Evolutionary conservation across 2,888 invertebrate genomes (phyloP).

Genomic region (Argyresthia albistria): DNA sequence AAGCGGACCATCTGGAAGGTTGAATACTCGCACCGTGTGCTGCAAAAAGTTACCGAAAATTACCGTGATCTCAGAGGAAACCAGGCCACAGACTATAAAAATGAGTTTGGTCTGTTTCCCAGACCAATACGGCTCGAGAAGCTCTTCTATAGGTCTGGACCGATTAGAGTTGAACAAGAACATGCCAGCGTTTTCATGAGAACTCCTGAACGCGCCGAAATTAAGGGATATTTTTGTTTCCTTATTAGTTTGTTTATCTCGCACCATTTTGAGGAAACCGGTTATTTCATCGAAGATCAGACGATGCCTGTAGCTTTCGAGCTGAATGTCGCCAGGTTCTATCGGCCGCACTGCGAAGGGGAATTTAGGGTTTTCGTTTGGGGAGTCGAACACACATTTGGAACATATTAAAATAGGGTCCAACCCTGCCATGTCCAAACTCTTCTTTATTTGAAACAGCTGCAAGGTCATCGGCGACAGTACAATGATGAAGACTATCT

Average conservation of each 20-base stretch:
- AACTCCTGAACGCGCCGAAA: slow-evolving; percentile 90
- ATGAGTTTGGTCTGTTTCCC: slow-evolving; percentile 69
- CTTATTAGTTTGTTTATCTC: slow-evolving; percentile 63
- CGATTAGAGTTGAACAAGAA: slow-evolving; percentile 94
- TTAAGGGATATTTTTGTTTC: slow-evolving; percentile 63
- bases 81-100: slow-evolving; percentile 85
- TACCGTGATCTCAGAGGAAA: slow-evolving; percentile 86
- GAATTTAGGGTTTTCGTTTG: slow-evolving; percentile 19
- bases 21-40: slow-evolving; percentile 85
- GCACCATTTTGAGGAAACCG: slow-evolving; percentile 85
- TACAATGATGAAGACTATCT: slow-evolving; percentile 80
- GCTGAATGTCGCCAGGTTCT: slow-evolving; percentile 83
- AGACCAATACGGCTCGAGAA: slow-evolving; percentile 78
- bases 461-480: slow-evolving; percentile 84
- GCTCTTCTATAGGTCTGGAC: slow-evolving; percentile 84
- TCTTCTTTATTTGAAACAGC: slow-evolving; percentile 72
- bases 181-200: slow-evolving; percentile 92
- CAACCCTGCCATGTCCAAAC: slow-evolving; percentile 32
- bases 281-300: slow-evolving; percentile 85
- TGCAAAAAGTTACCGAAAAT: slow-evolving; percentile 83
- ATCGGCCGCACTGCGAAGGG: slow-evolving; percentile 74
- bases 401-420: slow-evolving; percentile 38
- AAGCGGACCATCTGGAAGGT: slow-evolving; percentile 75
- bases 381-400: slow-evolving; percentile 32
- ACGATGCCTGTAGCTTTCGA: slow-evolving; percentile 86